Evolutionary conservation across 2,888 invertebrate genomes (phyloP).

Genomic region (Lasioglossum zephyrum): DNA sequence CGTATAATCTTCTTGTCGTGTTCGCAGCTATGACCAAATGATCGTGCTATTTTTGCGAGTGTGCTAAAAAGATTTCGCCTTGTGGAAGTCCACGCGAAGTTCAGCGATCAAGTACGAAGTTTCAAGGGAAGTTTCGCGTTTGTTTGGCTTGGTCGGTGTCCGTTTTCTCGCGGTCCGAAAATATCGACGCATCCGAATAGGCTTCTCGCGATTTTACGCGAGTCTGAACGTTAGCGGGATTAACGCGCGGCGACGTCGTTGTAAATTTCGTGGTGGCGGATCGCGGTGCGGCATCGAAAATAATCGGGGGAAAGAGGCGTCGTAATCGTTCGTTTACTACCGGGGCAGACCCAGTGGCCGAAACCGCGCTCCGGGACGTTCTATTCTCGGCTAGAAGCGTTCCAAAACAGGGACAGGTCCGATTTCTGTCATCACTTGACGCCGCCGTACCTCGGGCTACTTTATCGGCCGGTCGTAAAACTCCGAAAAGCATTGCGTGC

Average conservation of each 20-base stretch:
- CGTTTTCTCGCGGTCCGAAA: not conserved
- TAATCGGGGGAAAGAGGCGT: slow-evolving; percentile 6
- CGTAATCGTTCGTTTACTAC: slow-evolving; percentile 5
- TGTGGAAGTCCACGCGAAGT: not conserved
- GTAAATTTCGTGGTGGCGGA: not conserved
- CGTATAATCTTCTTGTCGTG: not conserved
- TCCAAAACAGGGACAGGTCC: slow-evolving; percentile 61
- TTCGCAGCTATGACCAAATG: not conserved
- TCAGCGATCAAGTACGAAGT: not conserved
- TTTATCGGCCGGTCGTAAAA: slow-evolving; percentile 48
- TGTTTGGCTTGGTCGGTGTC: not conserved
- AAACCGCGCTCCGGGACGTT: slow-evolving; percentile 21
- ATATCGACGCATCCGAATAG: not conserved
- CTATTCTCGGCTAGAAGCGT: slow-evolving; percentile 59
- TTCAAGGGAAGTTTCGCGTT: not conserved
- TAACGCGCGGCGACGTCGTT: not conserved
- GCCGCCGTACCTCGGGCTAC: slow-evolving; percentile 30
- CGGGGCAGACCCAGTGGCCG: slow-evolving; percentile 26
- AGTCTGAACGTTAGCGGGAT: too few species aligned
- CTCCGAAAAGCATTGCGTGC: slow-evolving; percentile 30
- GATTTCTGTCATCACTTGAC: slow-evolving; percentile 61
- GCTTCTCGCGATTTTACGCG: not conserved
- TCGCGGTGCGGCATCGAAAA: not conserved
- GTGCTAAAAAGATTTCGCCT: not conserved
- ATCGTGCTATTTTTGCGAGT: not conserved